These are phyloP conservation scores for Mormyrops boulengeri DNA, from an alignment of 2,797 vertebrate genomes.

Conservation along the genomic window DNA sequence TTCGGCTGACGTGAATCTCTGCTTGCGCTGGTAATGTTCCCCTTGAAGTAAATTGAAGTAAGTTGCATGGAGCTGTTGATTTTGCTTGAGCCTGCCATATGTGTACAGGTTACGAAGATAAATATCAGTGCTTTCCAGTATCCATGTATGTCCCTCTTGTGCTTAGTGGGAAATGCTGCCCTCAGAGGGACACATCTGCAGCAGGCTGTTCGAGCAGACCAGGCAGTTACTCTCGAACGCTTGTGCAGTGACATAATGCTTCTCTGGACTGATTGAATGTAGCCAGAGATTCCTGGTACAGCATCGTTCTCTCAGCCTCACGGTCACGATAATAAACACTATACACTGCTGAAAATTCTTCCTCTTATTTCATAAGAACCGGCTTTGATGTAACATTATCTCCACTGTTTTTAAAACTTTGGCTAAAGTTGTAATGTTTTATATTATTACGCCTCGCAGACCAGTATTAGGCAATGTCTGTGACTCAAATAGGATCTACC, in stretches of 20 bases:
- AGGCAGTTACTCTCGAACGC: neutral
- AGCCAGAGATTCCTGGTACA: neutral
- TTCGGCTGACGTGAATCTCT: neutral
- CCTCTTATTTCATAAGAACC: neutral
- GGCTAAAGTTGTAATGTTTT: neutral
- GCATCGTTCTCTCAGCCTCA: neutral
- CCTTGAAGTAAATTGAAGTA: neutral
- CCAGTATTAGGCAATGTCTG: neutral
- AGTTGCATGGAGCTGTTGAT: neutral
- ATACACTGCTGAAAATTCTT: neutral
- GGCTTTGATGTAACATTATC: neutral
- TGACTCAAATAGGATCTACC: neutral
- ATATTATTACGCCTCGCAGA: neutral
- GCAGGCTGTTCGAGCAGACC: neutral
- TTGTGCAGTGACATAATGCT: conserved; percentile 2
- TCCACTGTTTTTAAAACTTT: neutral
- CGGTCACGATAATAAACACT: neutral
- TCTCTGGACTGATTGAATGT: neutral
- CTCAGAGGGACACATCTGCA: neutral
- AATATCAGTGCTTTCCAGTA: neutral
- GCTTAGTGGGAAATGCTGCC: neutral
- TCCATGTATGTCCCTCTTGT: neutral
- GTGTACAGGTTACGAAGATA: neutral
- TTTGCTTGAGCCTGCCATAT: neutral
- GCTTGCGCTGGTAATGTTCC: neutral